Percentiles rank a stretch among this genome's conserved stretches.
Evolutionary conservation across 2,113 vertebrate genomes (phyloP).

Genomic region (Cervus canadensis): DNA sequence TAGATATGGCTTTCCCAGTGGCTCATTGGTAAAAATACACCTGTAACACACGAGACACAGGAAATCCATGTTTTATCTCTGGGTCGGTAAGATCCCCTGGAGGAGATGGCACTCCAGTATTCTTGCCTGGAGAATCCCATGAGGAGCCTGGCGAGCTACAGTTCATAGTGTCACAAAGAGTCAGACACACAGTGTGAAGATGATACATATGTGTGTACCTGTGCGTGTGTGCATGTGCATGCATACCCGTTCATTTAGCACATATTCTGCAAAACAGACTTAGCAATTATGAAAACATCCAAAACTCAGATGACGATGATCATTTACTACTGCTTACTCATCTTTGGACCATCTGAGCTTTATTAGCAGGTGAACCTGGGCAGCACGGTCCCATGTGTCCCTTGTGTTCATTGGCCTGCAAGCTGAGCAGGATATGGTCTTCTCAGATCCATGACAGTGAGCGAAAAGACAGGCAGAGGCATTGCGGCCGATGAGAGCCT

Average conservation of each 20-base stretch:
- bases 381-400: not conserved
- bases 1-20: not conserved
- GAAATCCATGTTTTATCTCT: not conserved
- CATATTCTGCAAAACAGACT: not conserved
- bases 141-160: not conserved
- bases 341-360: not conserved
- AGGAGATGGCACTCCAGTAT: not conserved
- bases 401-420: not conserved
- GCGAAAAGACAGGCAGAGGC: not conserved
- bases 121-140: not conserved
- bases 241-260: not conserved
- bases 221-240: fast-evolving
- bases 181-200: not conserved
- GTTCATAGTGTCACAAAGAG: not conserved
- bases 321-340: not conserved
- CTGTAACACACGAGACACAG: not conserved
- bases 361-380: not conserved
- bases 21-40: not conserved
- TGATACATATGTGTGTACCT: not conserved
- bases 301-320: not conserved
- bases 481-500: not conserved
- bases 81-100: not conserved
- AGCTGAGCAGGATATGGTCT: not conserved
- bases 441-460: not conserved
- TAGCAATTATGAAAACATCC: not conserved